A percentile compares a stretch with the other conserved stretches of the same genome.
Conservation (phyloP, 2,888 invertebrate species). For the Sesia apiformis region DNA sequence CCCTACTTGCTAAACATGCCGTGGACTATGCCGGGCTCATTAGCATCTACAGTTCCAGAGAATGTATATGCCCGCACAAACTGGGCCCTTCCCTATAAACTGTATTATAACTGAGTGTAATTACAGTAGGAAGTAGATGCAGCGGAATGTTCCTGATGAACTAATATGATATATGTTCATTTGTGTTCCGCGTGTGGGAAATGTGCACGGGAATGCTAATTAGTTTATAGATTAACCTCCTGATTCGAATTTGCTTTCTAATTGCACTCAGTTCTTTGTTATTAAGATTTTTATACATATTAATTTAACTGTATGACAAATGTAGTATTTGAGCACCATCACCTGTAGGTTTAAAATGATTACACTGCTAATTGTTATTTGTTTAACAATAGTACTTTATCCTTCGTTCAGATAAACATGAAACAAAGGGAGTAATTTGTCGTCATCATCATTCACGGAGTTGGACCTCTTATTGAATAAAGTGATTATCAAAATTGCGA, state of each 20-base stretch:
- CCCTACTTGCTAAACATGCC: slow-evolving; percentile 51
- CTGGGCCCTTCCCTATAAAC: background rate
- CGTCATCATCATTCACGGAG: too few species aligned
- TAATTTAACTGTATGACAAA: too few species aligned
- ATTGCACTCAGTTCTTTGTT: too few species aligned
- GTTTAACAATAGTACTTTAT: too few species aligned
- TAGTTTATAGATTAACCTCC: background rate
- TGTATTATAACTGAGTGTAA: background rate
- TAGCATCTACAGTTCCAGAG: slow-evolving; percentile 27
- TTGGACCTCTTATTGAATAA: too few species aligned
- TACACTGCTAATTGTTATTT: too few species aligned
- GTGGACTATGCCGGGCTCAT: slow-evolving; percentile 44
- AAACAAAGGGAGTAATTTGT: too few species aligned
- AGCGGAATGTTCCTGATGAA: background rate
- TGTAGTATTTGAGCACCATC: too few species aligned
- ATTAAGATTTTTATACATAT: too few species aligned
- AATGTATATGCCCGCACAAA: slow-evolving; percentile 1
- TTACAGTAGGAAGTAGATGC: background rate
- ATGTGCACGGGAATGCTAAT: background rate
- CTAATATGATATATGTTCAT: background rate
- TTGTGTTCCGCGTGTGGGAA: background rate
- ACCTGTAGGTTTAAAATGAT: too few species aligned
- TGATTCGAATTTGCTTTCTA: background rate
- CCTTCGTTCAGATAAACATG: too few species aligned
- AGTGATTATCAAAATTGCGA: background rate